Evolutionary conservation across 2,888 invertebrate species (phyloP).

Genomic region (Brachypterus glaber): DNA sequence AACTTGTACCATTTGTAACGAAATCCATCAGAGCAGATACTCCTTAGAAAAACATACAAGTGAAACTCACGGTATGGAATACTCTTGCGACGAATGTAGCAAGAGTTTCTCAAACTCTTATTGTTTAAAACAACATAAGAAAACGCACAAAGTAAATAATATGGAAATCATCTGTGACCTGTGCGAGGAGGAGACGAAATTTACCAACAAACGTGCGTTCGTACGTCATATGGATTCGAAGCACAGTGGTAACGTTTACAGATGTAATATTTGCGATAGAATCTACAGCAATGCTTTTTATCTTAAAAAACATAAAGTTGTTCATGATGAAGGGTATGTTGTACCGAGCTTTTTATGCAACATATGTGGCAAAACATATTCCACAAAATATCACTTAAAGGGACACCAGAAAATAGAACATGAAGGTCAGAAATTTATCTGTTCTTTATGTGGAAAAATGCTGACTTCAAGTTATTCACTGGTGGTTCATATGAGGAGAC

Average conservation of each 20-base stretch:
- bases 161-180: slow-evolving; percentile 44
- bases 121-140: slow-evolving; percentile 44
- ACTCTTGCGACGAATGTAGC: slow-evolving; percentile 33
- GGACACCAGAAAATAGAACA: slow-evolving; percentile 18
- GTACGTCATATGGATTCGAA: neutral
- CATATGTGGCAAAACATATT: neutral
- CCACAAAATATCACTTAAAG: slow-evolving; percentile 13
- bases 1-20: too few species aligned
- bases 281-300: neutral
- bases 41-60: too few species aligned
- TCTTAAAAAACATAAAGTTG: neutral
- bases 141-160: slow-evolving; percentile 45
- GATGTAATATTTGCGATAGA: neutral
- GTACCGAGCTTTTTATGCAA: neutral
- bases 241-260: neutral
- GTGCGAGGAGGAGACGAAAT: slow-evolving; percentile 28
- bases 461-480: neutral
- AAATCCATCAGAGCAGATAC: too few species aligned
- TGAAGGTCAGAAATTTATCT: slow-evolving; percentile 14
- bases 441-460: slow-evolving; percentile 11
- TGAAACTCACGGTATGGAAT: too few species aligned
- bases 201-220: slow-evolving; percentile 25
- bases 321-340: neutral
- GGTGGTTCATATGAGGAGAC: slow-evolving; percentile 17
- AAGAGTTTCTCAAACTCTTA: slow-evolving; percentile 35